Percentiles rank a stretch among this genome's conserved stretches.
Conservation (phyloP, 2,797 vertebrate genomes). For the Aeoliscus strigatus region DNA sequence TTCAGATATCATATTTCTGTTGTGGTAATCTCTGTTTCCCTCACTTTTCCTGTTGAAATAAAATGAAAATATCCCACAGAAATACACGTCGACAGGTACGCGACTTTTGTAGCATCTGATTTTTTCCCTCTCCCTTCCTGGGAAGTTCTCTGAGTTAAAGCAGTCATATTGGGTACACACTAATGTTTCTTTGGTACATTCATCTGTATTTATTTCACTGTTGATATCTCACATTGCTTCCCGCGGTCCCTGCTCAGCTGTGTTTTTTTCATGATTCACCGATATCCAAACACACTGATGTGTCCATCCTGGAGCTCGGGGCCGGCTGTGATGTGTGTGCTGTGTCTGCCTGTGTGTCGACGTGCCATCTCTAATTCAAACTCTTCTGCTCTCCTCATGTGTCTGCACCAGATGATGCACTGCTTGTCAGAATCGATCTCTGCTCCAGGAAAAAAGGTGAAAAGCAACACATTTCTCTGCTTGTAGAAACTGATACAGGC, state of each 20-base stretch:
- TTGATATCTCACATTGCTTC: slow-evolving; percentile 57
- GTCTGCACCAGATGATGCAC: slow-evolving; percentile 71
- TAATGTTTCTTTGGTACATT: slow-evolving; percentile 53
- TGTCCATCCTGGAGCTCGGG: slow-evolving; percentile 47
- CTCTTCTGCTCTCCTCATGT: slow-evolving; percentile 70
- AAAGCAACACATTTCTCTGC: slow-evolving; percentile 67
- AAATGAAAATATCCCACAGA: slow-evolving; percentile 59
- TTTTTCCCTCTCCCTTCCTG: slow-evolving; percentile 23
- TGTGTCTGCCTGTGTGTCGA: slow-evolving; percentile 65
- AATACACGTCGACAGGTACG: slow-evolving; percentile 60
- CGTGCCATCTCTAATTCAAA: slow-evolving; percentile 72
- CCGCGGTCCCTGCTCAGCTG: slow-evolving; percentile 23
- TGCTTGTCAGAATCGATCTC: slow-evolving; percentile 65
- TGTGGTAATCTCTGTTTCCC: slow-evolving; percentile 69
- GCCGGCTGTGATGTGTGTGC: slow-evolving; percentile 60
- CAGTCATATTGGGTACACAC: slow-evolving; percentile 56
- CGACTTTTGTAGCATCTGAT: slow-evolving; percentile 25
- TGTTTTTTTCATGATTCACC: slow-evolving; percentile 33
- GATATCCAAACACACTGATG: slow-evolving; percentile 62
- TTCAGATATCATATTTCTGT: slow-evolving; percentile 61
- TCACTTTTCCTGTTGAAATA: slow-evolving; percentile 66
- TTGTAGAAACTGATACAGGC: slow-evolving; percentile 65
- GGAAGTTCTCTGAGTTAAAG: slow-evolving; percentile 56
- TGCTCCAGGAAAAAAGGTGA: slow-evolving; percentile 34
- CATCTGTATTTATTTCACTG: slow-evolving; percentile 58